Evolutionary conservation across 53 echinoderm and acorn worm genomes (phyloP), one percentile per base, ranked within the genome.

Genomic region (Antedon mediterranea): DNA sequence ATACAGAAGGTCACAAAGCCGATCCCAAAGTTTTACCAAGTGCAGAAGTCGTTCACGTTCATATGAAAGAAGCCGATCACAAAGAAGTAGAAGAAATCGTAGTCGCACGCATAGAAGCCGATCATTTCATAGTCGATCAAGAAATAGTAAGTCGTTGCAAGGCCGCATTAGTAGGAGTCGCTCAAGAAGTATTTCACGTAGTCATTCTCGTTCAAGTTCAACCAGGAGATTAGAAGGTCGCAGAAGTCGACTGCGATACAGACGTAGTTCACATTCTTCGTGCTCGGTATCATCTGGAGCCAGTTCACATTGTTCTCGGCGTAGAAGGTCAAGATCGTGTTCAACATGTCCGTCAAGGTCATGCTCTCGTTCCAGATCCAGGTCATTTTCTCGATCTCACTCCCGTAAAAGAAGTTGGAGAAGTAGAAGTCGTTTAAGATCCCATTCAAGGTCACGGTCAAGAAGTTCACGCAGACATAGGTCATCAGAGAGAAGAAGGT

Each of bases 371-470:
- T 84, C 80, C 30, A 30, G 81, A 71, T 87, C 90, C 23, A 83
- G 86, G 43, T 86, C 90, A 0, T 43, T 31, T 75, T 85, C 82
- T 28, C 32, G 76, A 6, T 76, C 76, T 4, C 76, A 57, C 23
- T 57, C 57, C 57, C 7, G 7, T 3, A 57, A 23, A 15, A 6
- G 57, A 57, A 6, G 57, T 57, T 26, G 20, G 7, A 57, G 23
- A 6, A 57, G 57, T 23, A 57, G 57, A 26, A 15, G 57, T 57
- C 9, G 7, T 28, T 84, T 81, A 13, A 71, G 83, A 28, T 87
- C 87, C 0, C 75, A 81, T n/a, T 87, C 87, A 72, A 87, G 87
- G 30, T 71, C 72, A 0, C 37, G 33, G 9, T 80, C 80, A 28
- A 37, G 75, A 23, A 31, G 31, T 23, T 11, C 75, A 0, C 82